Evolutionary conservation across 2,888 invertebrate species (phyloP), one percentile per base, ranked within the genome.

Genomic region (Andrena bucephala): DNA sequence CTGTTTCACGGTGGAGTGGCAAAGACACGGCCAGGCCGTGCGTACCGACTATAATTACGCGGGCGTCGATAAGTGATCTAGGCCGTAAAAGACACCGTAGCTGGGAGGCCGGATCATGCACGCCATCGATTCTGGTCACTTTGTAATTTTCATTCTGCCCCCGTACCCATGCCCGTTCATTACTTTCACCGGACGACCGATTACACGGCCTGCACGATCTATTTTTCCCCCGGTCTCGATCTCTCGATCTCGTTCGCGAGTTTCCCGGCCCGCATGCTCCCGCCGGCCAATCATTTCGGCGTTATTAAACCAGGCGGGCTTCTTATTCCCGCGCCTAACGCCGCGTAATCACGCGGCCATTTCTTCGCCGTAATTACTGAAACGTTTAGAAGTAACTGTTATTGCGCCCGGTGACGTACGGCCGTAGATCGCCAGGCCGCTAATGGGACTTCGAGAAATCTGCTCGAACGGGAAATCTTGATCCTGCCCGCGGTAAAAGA

Each of bases 21-120:
- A 72, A 69, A 70, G 77, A 77, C 83, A 83, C 66, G 82, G 29
- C 62, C 42, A 36, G 31, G 66, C 67, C 65, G 63, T 69, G 88
- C 82, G 84, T 81, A 83, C 65, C 54, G 70, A 83, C 87, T 87
- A 88, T 88, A 88, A 88, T 88, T 88, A 88, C 77, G 81, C 76
- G 75, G 50, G 29, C 63, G 73, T 81, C 86, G 87, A 88, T 88
- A 88, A 88, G 79, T 83, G 88, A 88, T 88, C 88, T 86, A 83
- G 86, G 63, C 88, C 75, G 83, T 83, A 76, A 84, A 87, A 83
- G 88, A 87, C 81, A 87, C 70, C 60, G 27, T 76, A 60, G 33
- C 42, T 60, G 20, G 29, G 16, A 42, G 33, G 52, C 50, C 54
- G 75, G 88, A 88, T 87, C 81, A 88, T 86, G 81, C 87, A 76